Conservation (phyloP, 2,888 invertebrate species). For the Tuta absoluta region DNA sequence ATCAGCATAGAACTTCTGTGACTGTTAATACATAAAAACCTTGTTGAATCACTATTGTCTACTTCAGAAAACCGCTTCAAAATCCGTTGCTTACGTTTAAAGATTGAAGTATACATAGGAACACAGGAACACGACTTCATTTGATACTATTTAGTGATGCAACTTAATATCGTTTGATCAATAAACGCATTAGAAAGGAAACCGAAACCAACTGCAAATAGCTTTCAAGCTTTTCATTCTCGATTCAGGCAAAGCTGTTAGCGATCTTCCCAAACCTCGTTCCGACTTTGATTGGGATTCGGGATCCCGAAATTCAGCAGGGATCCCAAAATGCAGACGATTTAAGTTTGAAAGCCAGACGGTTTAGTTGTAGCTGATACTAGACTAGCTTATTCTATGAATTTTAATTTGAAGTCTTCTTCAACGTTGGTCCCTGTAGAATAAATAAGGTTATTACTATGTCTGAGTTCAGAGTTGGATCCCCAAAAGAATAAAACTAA, state of each 20-base stretch:
- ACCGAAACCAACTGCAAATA: not conserved
- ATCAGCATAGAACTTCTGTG: too few species aligned
- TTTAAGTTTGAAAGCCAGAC: not conserved
- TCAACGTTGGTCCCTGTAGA: not conserved
- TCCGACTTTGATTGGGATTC: constrained; percentile 3
- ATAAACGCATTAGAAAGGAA: not conserved
- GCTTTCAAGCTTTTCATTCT: not conserved
- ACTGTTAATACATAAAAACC: too few species aligned
- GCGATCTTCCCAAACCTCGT: constrained; percentile 7
- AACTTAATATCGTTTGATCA: too few species aligned
- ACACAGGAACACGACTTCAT: too few species aligned
- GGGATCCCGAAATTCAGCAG: not conserved
- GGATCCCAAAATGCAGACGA: not conserved
- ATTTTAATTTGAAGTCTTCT: not conserved
- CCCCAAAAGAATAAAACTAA: not conserved
- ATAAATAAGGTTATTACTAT: not conserved
- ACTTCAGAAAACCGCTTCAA: too few species aligned
- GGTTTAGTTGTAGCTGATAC: not conserved
- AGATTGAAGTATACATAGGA: too few species aligned
- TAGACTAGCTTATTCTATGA: constrained; percentile 12
- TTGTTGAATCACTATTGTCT: too few species aligned
- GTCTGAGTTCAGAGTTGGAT: not conserved
- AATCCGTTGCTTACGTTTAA: too few species aligned
- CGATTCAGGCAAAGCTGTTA: not conserved
- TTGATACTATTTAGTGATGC: too few species aligned